Evolutionary conservation across 2,888 invertebrate genomes (phyloP).

Genomic region (Tipula confusa): DNA sequence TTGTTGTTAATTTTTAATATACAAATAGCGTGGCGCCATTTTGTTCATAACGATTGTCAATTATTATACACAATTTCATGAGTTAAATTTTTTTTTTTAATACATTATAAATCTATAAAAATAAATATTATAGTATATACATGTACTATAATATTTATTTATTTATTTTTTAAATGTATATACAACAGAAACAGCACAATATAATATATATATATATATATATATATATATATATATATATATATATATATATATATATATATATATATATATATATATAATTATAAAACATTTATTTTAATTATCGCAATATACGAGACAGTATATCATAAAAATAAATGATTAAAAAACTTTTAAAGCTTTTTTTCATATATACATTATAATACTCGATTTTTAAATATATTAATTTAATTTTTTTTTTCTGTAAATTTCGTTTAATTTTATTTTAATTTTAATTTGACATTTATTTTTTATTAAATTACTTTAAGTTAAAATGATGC

Average conservation of each 20-base stretch:
- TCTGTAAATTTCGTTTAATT: too few relatives aligned
- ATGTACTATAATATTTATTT: not conserved
- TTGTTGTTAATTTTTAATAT: not conserved
- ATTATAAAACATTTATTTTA: too few relatives aligned
- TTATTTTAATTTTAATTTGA: not conserved
- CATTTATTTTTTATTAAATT: not conserved
- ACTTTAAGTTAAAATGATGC: too few relatives aligned
- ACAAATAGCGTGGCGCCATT: not conserved
- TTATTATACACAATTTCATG: not conserved
- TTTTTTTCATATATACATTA: not conserved
- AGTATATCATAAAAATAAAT: too few relatives aligned
- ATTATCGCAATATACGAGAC: too few relatives aligned
- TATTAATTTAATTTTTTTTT: not conserved
- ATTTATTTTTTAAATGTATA: not conserved
- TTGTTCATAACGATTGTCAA: not conserved
- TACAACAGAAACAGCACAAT: constrained; percentile 20
- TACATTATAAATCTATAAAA: not conserved
- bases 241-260: too few relatives aligned
- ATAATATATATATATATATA: not conserved
- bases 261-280: too few relatives aligned
- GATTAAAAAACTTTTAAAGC: constrained; percentile 4
- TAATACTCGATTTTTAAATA: not conserved
- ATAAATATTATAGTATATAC: not conserved
- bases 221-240: not conserved
- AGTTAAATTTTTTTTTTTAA: not conserved